These are phyloP conservation scores for Phrynosoma blainvillii DNA, from an alignment of 2,113 vertebrate species.

Conservation along the genomic window DNA sequence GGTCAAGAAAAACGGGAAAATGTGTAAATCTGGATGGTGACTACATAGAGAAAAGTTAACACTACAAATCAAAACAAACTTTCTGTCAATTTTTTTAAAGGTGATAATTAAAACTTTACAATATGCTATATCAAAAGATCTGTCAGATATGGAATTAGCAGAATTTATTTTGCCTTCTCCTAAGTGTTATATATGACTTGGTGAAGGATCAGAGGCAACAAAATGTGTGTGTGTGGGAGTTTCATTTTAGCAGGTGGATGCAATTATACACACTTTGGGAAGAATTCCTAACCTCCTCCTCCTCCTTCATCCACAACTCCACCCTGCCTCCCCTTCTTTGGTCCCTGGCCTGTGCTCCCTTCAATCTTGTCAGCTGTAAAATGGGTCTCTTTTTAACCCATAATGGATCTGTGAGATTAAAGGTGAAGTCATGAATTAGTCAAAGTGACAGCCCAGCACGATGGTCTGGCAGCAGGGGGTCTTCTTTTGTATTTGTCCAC, in stretches of 20 bases:
- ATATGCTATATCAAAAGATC: not conserved
- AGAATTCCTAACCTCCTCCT: conserved; percentile 5
- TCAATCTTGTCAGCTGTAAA: conserved; percentile 83
- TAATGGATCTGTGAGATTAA: conserved; percentile 80
- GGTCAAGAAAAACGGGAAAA: too few species aligned
- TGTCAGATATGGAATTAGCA: conserved; percentile 32
- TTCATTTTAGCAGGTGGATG: conserved; percentile 69
- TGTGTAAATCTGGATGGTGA: too few species aligned
- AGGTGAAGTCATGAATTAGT: conserved; percentile 81
- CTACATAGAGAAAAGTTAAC: too few species aligned
- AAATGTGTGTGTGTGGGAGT: not conserved
- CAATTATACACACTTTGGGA: conserved; percentile 53
- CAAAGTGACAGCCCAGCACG: conserved; percentile 79
- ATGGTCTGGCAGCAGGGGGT: conserved; percentile 73
- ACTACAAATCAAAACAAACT: too few species aligned
- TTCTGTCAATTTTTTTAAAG: too few species aligned
- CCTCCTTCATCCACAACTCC: not conserved
- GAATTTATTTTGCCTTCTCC: conserved; percentile 22
- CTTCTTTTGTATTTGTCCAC: conserved; percentile 77
- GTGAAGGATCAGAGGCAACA: conserved; percentile 12
- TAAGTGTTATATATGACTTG: conserved; percentile 4
- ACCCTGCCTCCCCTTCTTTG: not conserved
- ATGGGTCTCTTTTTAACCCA: conserved; percentile 82
- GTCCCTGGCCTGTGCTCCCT: conserved; percentile 63
- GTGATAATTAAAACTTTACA: not conserved